Conservation (phyloP, 2,113 vertebrate genomes). For the Diadophis punctatus region DNA sequence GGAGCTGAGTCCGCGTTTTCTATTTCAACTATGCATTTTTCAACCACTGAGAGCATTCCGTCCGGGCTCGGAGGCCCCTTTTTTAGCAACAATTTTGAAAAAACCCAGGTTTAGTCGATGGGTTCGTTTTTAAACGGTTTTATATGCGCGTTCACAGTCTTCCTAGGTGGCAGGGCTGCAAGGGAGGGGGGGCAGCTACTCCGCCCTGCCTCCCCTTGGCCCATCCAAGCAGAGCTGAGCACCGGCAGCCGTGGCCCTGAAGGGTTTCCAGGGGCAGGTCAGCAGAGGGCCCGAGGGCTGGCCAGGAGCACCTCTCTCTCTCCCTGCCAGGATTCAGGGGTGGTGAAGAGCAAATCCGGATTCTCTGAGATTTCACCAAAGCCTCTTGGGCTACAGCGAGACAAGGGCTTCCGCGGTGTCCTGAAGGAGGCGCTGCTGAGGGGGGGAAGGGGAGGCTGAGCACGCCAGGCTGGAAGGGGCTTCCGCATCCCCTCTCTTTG, state of each 20-base stretch:
- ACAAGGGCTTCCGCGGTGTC: neutral
- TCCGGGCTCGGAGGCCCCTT: conserved; percentile 1
- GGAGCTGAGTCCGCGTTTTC: neutral
- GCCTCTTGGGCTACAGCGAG: neutral
- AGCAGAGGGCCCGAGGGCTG: neutral
- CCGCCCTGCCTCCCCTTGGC: neutral
- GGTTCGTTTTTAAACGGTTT: conserved; percentile 20
- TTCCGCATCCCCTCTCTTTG: neutral
- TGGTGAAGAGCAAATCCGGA: neutral
- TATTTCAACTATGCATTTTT: conserved; percentile 55
- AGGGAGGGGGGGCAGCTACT: neutral
- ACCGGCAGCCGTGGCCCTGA: neutral
- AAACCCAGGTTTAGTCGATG: conserved; percentile 16
- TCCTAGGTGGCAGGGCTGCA: neutral
- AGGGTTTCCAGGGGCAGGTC: neutral
- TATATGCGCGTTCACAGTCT: neutral
- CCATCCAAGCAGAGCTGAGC: neutral
- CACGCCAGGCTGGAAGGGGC: neutral
- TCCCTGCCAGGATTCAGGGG: neutral
- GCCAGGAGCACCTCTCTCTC: neutral
- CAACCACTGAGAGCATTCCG: conserved; percentile 12
- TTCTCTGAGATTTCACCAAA: neutral
- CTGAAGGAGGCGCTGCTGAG: neutral
- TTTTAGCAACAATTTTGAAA: conserved; percentile 30
- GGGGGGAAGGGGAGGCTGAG: neutral